Evolutionary conservation across 2,113 vertebrate species (phyloP).

Genomic region (Labeo rohita): DNA sequence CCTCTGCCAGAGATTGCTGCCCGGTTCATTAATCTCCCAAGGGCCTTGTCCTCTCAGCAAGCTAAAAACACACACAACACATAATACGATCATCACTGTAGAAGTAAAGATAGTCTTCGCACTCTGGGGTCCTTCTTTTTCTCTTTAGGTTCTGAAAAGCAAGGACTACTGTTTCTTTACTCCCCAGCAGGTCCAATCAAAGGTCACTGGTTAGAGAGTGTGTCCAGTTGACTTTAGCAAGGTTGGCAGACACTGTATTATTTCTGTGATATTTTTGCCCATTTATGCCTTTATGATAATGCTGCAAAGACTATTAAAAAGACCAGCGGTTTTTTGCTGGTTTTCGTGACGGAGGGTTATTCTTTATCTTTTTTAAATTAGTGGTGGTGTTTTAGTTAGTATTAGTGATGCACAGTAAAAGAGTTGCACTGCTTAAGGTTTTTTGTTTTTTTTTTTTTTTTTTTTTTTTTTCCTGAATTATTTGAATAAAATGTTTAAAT

Average conservation of each 20-base stretch:
- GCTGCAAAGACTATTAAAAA: neutral
- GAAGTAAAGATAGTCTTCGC: neutral
- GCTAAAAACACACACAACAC: slow-evolving; percentile 34
- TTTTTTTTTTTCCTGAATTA: too few relatives aligned
- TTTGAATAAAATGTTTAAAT: too few relatives aligned
- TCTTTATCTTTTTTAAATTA: too few relatives aligned
- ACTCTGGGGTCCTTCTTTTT: neutral
- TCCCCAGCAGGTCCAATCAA: neutral
- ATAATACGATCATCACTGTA: neutral
- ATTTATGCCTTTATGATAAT: neutral
- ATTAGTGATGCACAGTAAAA: neutral
- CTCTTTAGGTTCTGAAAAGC: neutral
- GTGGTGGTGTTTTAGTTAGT: too few relatives aligned
- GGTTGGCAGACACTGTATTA: neutral
- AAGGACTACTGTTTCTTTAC: neutral
- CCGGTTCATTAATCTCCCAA: slow-evolving; percentile 69
- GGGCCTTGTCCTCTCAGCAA: slow-evolving; percentile 37
- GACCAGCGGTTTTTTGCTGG: neutral
- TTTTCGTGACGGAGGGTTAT: neutral
- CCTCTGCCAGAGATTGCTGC: slow-evolving; percentile 59
- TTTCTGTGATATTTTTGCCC: neutral
- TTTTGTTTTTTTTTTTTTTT: too few relatives aligned
- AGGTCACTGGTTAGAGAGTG: neutral
- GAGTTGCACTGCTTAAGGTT: neutral
- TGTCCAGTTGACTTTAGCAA: neutral